A percentile compares a stretch with the other conserved stretches of the same genome.
These are phyloP conservation scores for Mustela nigripes DNA, from an alignment of 2,113 vertebrate genomes.

Conservation along the genomic window DNA sequence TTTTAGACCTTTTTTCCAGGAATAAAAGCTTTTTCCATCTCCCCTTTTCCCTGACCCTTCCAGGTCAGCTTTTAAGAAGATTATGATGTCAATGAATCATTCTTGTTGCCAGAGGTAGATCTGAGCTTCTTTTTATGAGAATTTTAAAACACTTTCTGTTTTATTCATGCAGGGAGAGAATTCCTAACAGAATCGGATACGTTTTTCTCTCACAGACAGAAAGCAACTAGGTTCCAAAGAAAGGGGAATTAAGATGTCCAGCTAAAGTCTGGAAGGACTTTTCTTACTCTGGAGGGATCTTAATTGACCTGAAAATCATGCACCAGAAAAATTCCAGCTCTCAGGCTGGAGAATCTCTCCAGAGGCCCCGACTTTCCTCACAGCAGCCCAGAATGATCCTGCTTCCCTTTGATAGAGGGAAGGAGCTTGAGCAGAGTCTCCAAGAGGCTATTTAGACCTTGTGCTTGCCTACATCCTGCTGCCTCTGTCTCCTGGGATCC, in stretches of 20 bases:
- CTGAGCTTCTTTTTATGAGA: background rate
- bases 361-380: background rate
- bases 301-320: background rate
- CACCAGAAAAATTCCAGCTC: background rate
- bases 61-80: conserved; percentile 41
- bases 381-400: background rate
- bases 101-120: background rate
- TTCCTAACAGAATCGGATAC: background rate
- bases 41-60: background rate
- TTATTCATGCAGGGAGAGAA: background rate
- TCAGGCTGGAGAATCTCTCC: background rate
- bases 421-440: background rate
- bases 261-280: background rate
- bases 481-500: background rate
- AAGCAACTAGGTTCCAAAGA: background rate
- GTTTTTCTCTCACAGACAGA: background rate
- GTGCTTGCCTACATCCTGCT: background rate
- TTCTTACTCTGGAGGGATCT: background rate
- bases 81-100: background rate
- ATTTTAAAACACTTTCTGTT: conserved; percentile 5
- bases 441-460: background rate
- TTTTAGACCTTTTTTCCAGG: background rate
- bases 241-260: background rate
- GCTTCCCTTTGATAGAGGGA: background rate
- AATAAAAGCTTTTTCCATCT: background rate